These are phyloP conservation scores for Brachyistius frenatus DNA, from an alignment of 2,113 vertebrate genomes.

Conservation along the genomic window DNA sequence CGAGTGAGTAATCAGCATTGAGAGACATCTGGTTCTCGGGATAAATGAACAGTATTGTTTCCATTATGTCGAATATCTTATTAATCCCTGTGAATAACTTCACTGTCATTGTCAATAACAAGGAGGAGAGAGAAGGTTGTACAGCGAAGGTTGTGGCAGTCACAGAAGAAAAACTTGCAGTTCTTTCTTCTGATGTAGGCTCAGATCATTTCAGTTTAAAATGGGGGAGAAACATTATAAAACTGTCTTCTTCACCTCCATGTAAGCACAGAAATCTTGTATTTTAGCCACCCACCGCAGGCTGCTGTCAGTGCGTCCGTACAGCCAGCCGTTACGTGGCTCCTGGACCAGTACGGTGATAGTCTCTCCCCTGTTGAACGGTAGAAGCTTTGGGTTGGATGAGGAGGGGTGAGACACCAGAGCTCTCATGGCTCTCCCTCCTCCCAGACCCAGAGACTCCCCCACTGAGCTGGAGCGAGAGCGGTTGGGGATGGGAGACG, in stretches of 20 bases:
- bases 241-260: not conserved
- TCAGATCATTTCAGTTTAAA: not conserved
- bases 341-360: constrained; percentile 88
- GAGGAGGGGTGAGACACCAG: constrained; percentile 89
- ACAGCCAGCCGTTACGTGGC: constrained; percentile 96
- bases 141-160: no score
- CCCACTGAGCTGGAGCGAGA: constrained; percentile 91
- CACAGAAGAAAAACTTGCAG: not conserved
- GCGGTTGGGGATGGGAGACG: constrained; percentile 79
- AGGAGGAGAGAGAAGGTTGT: not conserved
- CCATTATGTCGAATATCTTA: not conserved
- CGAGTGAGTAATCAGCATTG: not conserved
- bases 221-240: not conserved
- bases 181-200: not conserved
- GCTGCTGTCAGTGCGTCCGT: constrained; percentile 90
- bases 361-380: constrained; percentile 87
- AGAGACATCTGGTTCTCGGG: not conserved
- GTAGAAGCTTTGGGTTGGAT: constrained; percentile 91
- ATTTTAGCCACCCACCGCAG: constrained; percentile 81
- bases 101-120: not conserved
- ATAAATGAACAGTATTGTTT: not conserved
- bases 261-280: not conserved
- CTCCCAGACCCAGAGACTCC: constrained; percentile 81
- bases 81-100: not conserved
- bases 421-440: constrained; percentile 84